These are phyloP conservation scores for Aurelia sp. DNA, from an alignment of 30 jellyfish, hydroid and myxozoan genomes.

Conservation along the genomic window DNA sequence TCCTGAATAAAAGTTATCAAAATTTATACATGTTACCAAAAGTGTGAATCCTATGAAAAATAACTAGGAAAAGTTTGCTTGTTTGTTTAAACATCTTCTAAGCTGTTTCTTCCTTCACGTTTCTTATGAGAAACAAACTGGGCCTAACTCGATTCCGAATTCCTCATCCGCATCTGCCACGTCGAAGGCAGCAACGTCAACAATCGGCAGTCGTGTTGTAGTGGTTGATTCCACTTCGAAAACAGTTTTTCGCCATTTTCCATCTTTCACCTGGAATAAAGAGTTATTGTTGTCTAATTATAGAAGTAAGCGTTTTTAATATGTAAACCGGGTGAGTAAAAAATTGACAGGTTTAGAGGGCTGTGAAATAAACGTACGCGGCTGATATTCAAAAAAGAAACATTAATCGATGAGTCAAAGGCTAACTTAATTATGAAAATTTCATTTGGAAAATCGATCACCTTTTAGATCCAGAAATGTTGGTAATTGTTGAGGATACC, in stretches of 20 bases:
- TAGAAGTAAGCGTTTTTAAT: no score
- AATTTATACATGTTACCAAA: constrained; percentile 57
- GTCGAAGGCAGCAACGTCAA: constrained; percentile 93
- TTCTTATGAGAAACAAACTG: constrained; percentile 89
- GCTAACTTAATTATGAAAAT: background rate
- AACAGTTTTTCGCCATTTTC: constrained; percentile 97
- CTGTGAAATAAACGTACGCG: no score
- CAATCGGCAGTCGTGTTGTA: constrained; percentile 84
- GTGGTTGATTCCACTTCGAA: constrained; percentile 78
- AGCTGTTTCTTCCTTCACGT: background rate
- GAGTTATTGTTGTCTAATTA: background rate
- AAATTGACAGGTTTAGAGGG: background rate
- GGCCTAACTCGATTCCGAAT: constrained; percentile 98
- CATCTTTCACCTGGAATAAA: constrained; percentile 81
- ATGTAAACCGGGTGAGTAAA: background rate
- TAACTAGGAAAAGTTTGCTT: background rate
- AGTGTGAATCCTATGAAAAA: constrained; percentile 32
- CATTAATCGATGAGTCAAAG: no score
- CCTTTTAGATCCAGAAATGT: no score
- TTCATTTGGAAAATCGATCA: no score
- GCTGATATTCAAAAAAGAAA: no score
- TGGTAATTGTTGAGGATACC: no score
- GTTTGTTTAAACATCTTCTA: constrained; percentile 9
- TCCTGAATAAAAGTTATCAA: constrained; percentile 29
- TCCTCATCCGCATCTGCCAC: constrained; percentile 96